Evolutionary conservation across 2,888 invertebrate genomes (phyloP).

Genomic region (Serripes groenlandicus): DNA sequence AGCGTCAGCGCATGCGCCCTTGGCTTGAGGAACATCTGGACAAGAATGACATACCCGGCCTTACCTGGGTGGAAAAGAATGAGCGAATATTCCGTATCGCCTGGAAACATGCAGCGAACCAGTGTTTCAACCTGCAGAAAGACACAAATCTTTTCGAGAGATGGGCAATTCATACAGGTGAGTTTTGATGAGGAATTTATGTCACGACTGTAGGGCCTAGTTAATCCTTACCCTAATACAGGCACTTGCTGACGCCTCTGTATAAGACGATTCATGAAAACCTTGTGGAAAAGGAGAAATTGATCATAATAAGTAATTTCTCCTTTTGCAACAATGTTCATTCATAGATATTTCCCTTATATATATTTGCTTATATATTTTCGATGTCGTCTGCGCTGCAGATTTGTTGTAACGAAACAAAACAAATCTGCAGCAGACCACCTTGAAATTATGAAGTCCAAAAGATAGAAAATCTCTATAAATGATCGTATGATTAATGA

Average conservation of each 20-base stretch:
- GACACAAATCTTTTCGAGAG: conserved; percentile 82
- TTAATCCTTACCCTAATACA: neutral
- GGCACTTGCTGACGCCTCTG: neutral
- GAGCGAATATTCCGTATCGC: conserved; percentile 79
- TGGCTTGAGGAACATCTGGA: conserved; percentile 82
- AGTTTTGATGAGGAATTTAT: neutral
- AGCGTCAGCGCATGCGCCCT: conserved; percentile 82
- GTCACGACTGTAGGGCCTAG: neutral
- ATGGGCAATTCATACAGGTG: conserved; percentile 85
- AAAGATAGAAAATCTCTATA: too few relatives aligned
- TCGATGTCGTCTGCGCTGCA: too few relatives aligned
- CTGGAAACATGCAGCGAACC: conserved; percentile 84
- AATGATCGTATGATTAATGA: too few relatives aligned
- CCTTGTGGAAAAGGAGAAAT: neutral
- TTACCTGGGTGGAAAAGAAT: conserved; percentile 78
- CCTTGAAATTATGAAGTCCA: too few relatives aligned
- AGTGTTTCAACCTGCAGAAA: conserved; percentile 79
- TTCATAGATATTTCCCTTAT: too few relatives aligned
- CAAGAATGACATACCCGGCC: conserved; percentile 73
- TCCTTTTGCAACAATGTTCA: neutral
- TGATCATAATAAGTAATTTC: neutral
- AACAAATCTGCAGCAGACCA: too few relatives aligned
- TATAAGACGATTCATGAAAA: neutral
- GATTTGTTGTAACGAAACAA: too few relatives aligned
- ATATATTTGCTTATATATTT: too few relatives aligned